These are phyloP conservation scores for Fopius arisanus DNA, from an alignment of 1,140 invertebrate species.

Conservation along the genomic window DNA sequence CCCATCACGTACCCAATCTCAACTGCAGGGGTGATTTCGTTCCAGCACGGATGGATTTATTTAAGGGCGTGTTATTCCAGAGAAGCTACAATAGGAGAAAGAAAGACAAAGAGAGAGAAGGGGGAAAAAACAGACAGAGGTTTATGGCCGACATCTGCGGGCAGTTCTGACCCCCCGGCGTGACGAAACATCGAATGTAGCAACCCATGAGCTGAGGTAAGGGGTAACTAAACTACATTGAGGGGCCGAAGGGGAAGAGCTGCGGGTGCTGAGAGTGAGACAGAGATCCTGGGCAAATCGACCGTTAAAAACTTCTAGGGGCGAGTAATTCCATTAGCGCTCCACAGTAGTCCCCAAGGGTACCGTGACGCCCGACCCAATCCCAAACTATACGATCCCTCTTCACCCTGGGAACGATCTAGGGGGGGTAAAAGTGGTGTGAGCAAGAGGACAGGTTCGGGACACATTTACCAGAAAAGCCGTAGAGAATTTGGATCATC, in stretches of 20 bases:
- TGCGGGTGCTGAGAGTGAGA: not conserved
- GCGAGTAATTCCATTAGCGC: constrained; percentile 61
- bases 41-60: constrained; percentile 54
- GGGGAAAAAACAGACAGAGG: not conserved
- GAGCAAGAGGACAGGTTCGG: not conserved
- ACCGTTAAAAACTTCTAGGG: constrained; percentile 61
- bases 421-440: not conserved
- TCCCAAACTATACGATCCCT: constrained; percentile 6
- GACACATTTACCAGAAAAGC: not conserved
- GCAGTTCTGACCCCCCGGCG: constrained; percentile 59
- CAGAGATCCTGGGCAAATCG: constrained; percentile 51
- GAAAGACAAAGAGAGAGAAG: constrained; percentile 24
- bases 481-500: constrained; percentile 30
- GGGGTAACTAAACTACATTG: constrained; percentile 29
- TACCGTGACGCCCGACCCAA: constrained; percentile 14
- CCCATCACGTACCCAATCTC: constrained; percentile 46
- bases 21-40: constrained; percentile 44
- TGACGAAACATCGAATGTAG: constrained; percentile 55
- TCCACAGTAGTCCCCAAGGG: constrained; percentile 25
- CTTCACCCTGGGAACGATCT: not conserved
- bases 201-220: constrained; percentile 41
- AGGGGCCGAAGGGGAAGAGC: not conserved
- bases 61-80: constrained; percentile 61
- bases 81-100: constrained; percentile 51
- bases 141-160: constrained; percentile 63